Base-by-base conservation (phyloP, 2,888 invertebrate species). In the Dichetophora obliterata region DNA sequence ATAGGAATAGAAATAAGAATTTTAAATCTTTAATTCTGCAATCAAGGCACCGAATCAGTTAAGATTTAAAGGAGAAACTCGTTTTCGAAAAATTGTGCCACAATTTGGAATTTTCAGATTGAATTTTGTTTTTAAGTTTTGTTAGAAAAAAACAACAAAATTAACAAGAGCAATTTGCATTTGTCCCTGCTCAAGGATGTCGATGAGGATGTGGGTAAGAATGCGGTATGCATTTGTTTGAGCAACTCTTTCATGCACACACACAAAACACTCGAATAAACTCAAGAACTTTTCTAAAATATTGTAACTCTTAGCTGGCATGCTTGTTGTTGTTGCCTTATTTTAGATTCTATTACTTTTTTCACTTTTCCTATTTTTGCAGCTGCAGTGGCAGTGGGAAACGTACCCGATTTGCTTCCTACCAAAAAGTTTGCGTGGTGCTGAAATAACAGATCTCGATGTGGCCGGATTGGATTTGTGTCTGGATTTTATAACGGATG, bases 401-500 rank as follows among this genome's bases (percentile, higher is more conserved):
- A 86, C 88, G 78, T 89, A 88, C 84, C 90, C 89, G 77, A 88
- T 87, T 83, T 89, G 89, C 78, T 90, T 90, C 82, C 80, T 89
- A 75, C 89, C 89, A 6, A 89, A 90, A 80, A 88, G 83, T 75
- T 83, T 89, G 77, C 87, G 89, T 75, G 89, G 89, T 79, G 88
- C 88, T 68, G 86, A 88, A 84, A 89, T 89, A 82, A 88, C 87
- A 75, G 88, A 89, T 83, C 84, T 90, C 80, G 87, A 89, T 83
- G 81, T 87, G 76, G 86, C 85, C 61, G 87, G 88, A 71, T 82
- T 89, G 73, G 88, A 89, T 81, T 83, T 86, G 80, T 89, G 89
- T 77, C 84, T 89, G 79, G 89, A 89, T 83, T 88, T 88, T 80
- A 86, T 88, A 79, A 90, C 89, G 75, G 90, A 90, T 77, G 90